Conservation (phyloP, 2,797 vertebrate genomes). For the Holocentrus rufus region DNA sequence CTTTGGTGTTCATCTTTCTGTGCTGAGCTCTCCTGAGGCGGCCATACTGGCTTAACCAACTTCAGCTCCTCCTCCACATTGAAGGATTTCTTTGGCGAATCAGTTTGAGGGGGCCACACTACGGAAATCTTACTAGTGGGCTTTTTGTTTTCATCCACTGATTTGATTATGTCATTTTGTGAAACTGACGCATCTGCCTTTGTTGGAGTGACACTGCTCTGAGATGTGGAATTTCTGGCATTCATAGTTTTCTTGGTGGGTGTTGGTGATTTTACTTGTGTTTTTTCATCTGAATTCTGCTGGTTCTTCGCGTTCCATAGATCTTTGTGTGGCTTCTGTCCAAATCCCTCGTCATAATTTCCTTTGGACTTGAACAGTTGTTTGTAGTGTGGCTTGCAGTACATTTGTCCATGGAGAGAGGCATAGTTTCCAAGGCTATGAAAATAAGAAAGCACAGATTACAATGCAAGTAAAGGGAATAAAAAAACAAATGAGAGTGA, state of each 20-base stretch:
- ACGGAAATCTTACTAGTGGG: slow-evolving; percentile 87
- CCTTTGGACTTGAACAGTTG: slow-evolving; percentile 99
- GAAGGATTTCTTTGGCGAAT: slow-evolving; percentile 84
- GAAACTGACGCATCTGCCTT: slow-evolving; percentile 41
- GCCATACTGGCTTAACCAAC: slow-evolving; percentile 91
- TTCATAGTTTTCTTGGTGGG: slow-evolving; percentile 71
- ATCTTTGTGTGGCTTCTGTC: slow-evolving; percentile 94
- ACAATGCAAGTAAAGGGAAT: not conserved
- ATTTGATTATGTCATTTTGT: slow-evolving; percentile 51
- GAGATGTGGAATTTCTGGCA: slow-evolving; percentile 55
- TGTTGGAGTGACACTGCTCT: slow-evolving; percentile 45
- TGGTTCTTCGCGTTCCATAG: slow-evolving; percentile 87
- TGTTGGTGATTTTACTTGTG: slow-evolving; percentile 66
- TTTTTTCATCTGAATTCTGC: slow-evolving; percentile 68
- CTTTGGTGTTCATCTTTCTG: slow-evolving; percentile 63
- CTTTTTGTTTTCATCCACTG: slow-evolving; percentile 81
- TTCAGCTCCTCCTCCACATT: slow-evolving; percentile 85
- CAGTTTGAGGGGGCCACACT: slow-evolving; percentile 90
- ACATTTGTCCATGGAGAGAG: slow-evolving; percentile 98
- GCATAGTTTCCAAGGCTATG: slow-evolving; percentile 95
- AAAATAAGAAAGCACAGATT: slow-evolving; percentile 36
- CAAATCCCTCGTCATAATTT: slow-evolving; percentile 99
- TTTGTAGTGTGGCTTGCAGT: slow-evolving; percentile 97
- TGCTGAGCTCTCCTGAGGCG: slow-evolving; percentile 80
- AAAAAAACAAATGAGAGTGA: not conserved